These are phyloP conservation scores for Mizuhopecten yessoensis DNA, from an alignment of 1,140 invertebrate species.

Conservation along the genomic window DNA sequence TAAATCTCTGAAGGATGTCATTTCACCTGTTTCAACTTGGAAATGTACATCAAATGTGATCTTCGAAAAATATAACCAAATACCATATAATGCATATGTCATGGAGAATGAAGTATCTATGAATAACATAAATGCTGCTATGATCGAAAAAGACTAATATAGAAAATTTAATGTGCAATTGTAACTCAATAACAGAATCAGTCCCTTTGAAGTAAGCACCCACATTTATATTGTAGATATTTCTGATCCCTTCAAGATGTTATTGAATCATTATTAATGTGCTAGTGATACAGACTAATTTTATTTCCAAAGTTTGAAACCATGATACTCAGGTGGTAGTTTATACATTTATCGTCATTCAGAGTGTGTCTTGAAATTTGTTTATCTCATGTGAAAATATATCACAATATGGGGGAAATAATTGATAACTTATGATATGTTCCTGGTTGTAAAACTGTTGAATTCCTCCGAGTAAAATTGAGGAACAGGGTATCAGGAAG, in stretches of 20 bases:
- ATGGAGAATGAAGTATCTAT: not conserved
- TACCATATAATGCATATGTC: not conserved
- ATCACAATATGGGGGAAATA: too few relatives aligned
- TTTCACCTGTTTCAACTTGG: not conserved
- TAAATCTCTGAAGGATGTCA: not conserved
- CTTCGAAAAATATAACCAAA: not conserved
- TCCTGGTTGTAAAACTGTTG: too few relatives aligned
- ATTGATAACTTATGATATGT: too few relatives aligned
- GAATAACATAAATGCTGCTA: not conserved
- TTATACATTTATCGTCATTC: too few relatives aligned
- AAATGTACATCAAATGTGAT: not conserved
- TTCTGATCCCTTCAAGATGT: not conserved
- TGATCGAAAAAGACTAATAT: slow-evolving; percentile 6
- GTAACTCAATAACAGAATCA: not conserved
- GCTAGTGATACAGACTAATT: too few relatives aligned
- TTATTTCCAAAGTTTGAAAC: too few relatives aligned
- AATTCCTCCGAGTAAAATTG: too few relatives aligned
- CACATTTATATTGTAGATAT: not conserved
- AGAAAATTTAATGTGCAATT: not conserved
- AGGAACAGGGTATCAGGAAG: too few relatives aligned
- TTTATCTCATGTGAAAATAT: too few relatives aligned
- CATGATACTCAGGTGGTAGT: too few relatives aligned
- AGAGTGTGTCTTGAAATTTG: too few relatives aligned
- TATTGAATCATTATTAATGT: not conserved
- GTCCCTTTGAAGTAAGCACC: not conserved